Evolutionary conservation across 2,113 vertebrate genomes (phyloP), one percentile per base, ranked within the genome.

Genomic region (Boleophthalmus pectinirostris): DNA sequence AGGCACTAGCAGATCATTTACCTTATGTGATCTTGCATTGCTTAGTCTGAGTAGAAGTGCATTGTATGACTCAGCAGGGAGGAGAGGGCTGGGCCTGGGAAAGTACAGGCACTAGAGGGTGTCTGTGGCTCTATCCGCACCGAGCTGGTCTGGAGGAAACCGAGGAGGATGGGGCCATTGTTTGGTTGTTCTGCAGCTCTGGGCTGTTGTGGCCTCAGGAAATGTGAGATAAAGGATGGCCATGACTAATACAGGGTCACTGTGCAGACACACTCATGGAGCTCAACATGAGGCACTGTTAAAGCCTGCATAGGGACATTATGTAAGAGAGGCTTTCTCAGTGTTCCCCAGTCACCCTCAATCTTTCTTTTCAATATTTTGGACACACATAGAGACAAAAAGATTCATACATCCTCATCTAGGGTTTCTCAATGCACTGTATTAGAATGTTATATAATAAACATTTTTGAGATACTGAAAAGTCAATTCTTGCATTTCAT

Each of bases 91-190:
- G 53, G 79, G 76, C 73, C 69, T 58, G 78, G 75, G 81, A 69
- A 69, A 82, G 67, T 24, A 64, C 65, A 82, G 53, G 68, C 73
- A 74, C 65, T 70, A 71, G 78, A 69, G 80, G 64, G 46, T 71
- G 73, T 65, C 43, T 25, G 1, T 75, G 67, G 58, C 51, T 61
- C 15, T 15, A 66, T 69, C 45, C 72, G 79, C 74, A 51, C 76
- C 80, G 66, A 74, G 74, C 77, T 80, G 78, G 81, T 84, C 53
- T 78, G 81, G 57, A 86, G 91, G 91, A 91, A 93, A 82, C 84
- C 75, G 80, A 76, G 69, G 84, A 81, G 90, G 90, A 91, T 91
- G 81, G 79, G 81, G 54, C 82, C 78, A 92, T 93, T 94, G 92
- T 94, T 92, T 80, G 74, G 82, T 66, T 77, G 79, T 82, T 73